These are phyloP conservation scores for Cirrhinus molitorella DNA, from an alignment of 2,797 vertebrate species.

Conservation along the genomic window DNA sequence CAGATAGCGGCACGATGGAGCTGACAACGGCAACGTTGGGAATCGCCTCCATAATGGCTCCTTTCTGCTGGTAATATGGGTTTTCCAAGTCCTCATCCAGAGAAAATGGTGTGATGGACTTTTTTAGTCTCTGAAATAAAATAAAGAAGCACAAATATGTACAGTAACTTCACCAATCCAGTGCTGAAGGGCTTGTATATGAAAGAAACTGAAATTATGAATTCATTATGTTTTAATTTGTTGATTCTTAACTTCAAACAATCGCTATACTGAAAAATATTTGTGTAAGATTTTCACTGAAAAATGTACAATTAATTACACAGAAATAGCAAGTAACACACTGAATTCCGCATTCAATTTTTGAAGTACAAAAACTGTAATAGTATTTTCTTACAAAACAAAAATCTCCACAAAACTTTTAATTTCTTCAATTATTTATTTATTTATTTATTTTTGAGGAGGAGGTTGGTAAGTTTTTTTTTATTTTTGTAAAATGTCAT, in stretches of 20 bases:
- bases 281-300: background rate
- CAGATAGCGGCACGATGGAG: slow-evolving; percentile 38
- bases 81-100: slow-evolving; percentile 66
- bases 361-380: background rate
- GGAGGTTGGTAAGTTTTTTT: no score
- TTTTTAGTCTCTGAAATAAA: slow-evolving; percentile 72
- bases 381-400: background rate
- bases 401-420: no score
- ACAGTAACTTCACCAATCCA: background rate
- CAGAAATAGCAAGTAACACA: background rate
- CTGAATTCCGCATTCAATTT: background rate
- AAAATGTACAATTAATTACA: background rate
- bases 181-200: background rate
- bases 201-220: no score
- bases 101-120: slow-evolving; percentile 73
- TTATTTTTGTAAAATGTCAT: no score
- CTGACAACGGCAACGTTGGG: slow-evolving; percentile 59
- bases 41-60: slow-evolving; percentile 35
- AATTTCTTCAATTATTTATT: no score
- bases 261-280: background rate
- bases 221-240: background rate
- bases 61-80: slow-evolving; percentile 66
- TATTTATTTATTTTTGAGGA: no score
- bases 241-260: background rate
- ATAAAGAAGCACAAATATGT: background rate